These are phyloP conservation scores for Ypsolopha sequella DNA, from an alignment of 2,888 invertebrate species.

Conservation along the genomic window DNA sequence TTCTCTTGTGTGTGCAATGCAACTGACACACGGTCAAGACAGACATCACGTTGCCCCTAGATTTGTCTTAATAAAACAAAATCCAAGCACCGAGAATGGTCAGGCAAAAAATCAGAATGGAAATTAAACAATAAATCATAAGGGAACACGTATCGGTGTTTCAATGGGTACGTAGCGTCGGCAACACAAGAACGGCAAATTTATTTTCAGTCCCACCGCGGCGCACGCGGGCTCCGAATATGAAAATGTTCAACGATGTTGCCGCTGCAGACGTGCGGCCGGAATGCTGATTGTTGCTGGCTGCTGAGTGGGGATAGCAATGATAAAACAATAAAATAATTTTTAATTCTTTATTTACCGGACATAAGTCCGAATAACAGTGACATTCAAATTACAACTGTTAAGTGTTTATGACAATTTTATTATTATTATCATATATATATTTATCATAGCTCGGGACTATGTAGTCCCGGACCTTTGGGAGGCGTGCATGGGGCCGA, in stretches of 20 bases:
- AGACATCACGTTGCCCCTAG: too few species aligned
- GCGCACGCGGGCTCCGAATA: slow-evolving; percentile 5
- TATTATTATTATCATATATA: too few species aligned
- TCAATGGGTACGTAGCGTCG: slow-evolving; percentile 6
- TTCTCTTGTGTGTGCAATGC: too few species aligned
- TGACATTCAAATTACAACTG: too few species aligned
- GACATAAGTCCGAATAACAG: too few species aligned
- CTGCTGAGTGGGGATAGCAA: neutral
- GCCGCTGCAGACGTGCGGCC: neutral
- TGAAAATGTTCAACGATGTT: slow-evolving; percentile 6
- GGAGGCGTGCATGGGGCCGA: too few species aligned
- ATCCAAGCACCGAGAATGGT: neutral
- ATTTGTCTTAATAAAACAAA: neutral
- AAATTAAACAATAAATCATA: slow-evolving; percentile 10
- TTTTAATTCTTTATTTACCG: too few species aligned
- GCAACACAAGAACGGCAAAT: slow-evolving; percentile 8
- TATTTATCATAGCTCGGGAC: too few species aligned
- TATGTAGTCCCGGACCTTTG: too few species aligned
- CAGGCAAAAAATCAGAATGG: slow-evolving; percentile 5
- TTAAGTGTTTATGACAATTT: too few species aligned
- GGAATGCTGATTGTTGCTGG: neutral
- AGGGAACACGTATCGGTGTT: slow-evolving; percentile 8
- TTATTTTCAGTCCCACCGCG: slow-evolving; percentile 6
- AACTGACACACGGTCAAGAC: too few species aligned
- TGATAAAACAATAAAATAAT: too few species aligned